Conservation (phyloP, 2,113 vertebrate genomes). For the Laticauda colubrina region DNA sequence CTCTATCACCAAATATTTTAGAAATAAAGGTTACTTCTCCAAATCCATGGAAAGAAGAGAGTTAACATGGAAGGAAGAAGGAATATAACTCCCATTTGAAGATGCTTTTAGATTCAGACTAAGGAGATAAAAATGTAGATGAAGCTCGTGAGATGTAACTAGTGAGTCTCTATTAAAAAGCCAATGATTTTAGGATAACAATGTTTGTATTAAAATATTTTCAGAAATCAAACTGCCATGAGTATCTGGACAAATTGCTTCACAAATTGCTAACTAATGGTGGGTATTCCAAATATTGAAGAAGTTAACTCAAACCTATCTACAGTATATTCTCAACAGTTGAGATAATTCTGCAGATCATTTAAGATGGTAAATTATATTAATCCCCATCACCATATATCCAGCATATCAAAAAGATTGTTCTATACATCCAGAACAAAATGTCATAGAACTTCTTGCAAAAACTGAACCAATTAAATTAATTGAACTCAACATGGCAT, state of each 20-base stretch:
- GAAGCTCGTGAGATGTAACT: neutral
- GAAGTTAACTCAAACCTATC: neutral
- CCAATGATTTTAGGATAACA: neutral
- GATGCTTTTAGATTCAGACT: neutral
- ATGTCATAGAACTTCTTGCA: neutral
- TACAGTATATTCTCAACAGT: neutral
- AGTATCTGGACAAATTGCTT: neutral
- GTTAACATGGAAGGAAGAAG: neutral
- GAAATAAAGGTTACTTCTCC: neutral
- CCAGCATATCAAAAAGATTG: neutral
- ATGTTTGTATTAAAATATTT: conserved; percentile 18
- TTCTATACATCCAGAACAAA: neutral
- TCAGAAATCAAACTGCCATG: neutral
- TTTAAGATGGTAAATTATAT: neutral
- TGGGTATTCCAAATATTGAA: neutral
- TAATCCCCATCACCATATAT: neutral
- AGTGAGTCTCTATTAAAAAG: neutral
- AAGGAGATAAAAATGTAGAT: neutral
- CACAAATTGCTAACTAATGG: neutral
- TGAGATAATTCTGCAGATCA: neutral
- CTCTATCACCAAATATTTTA: neutral
- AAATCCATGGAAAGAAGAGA: neutral
- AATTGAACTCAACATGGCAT: neutral
- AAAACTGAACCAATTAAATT: neutral
- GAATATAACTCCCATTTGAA: neutral